Conservation (phyloP, 2,113 vertebrate genomes). For the Nestor notabilis region DNA sequence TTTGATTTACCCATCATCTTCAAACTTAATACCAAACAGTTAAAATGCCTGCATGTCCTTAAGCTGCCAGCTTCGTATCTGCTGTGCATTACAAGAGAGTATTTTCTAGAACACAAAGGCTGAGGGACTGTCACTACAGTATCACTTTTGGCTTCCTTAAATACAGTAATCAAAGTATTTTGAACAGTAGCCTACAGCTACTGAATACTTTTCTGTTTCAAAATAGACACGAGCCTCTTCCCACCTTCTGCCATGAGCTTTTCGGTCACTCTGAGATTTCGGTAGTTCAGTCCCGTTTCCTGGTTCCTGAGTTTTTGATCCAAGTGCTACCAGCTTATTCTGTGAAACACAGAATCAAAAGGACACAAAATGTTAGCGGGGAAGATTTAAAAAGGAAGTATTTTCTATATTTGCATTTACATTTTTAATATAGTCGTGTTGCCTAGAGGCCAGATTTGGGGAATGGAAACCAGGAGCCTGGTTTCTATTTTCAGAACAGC, state of each 20-base stretch:
- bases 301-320: neutral
- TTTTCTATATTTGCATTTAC: constrained; percentile 42
- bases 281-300: neutral
- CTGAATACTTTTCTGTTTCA: constrained; percentile 36
- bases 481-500: constrained; percentile 53
- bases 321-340: neutral
- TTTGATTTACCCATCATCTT: neutral
- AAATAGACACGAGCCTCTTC: constrained; percentile 52
- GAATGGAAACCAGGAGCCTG: constrained; percentile 41
- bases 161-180: constrained; percentile 25
- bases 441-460: constrained; percentile 48
- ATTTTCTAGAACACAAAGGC: neutral
- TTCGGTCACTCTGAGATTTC: constrained; percentile 32
- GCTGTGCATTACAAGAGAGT: neutral
- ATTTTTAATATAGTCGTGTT: constrained; percentile 18
- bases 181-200: neutral
- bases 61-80: neutral
- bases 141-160: constrained; percentile 45
- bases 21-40: neutral
- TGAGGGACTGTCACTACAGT: neutral
- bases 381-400: neutral
- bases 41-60: neutral
- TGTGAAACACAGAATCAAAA: neutral
- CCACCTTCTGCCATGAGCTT: constrained; percentile 34
- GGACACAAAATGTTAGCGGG: neutral